These are phyloP conservation scores for Papilio dardanus DNA, from an alignment of 1,140 invertebrate genomes.

Conservation along the genomic window DNA sequence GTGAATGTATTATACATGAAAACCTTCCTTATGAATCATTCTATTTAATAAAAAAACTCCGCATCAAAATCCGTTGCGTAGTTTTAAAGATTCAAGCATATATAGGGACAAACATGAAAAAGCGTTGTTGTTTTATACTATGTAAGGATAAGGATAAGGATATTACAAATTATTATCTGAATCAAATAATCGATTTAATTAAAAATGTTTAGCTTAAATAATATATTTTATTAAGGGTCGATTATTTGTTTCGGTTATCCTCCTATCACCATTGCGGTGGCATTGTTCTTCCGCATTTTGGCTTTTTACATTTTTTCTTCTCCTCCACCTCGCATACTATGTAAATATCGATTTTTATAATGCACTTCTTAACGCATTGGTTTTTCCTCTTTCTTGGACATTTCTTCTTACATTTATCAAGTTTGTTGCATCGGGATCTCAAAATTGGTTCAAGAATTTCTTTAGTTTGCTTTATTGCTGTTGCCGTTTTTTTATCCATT, in stretches of 20 bases:
- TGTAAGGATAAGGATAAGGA: too few species aligned
- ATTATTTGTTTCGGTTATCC: background rate
- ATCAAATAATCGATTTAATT: too few species aligned
- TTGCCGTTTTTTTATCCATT: constrained; percentile 40
- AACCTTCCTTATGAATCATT: too few species aligned
- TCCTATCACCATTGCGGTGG: constrained; percentile 51
- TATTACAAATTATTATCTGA: too few species aligned
- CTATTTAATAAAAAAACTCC: too few species aligned
- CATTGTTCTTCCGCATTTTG: constrained; percentile 53
- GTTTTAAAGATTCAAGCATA: too few species aligned
- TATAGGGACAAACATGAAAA: too few species aligned
- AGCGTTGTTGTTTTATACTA: too few species aligned
- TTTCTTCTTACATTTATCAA: constrained; percentile 44
- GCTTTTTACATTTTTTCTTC: constrained; percentile 42
- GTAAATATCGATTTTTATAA: constrained; percentile 48
- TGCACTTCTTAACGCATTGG: constrained; percentile 47
- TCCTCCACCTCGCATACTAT: constrained; percentile 43
- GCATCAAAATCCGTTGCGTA: too few species aligned
- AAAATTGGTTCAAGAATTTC: constrained; percentile 48
- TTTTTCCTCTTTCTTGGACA: constrained; percentile 45
- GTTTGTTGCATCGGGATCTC: constrained; percentile 44
- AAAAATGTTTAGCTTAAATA: too few species aligned
- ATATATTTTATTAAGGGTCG: background rate
- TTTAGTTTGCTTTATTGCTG: constrained; percentile 45
- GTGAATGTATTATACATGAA: too few species aligned